These are phyloP conservation scores for Ormia ochracea DNA, from an alignment of 2,888 invertebrate species.

Conservation along the genomic window DNA sequence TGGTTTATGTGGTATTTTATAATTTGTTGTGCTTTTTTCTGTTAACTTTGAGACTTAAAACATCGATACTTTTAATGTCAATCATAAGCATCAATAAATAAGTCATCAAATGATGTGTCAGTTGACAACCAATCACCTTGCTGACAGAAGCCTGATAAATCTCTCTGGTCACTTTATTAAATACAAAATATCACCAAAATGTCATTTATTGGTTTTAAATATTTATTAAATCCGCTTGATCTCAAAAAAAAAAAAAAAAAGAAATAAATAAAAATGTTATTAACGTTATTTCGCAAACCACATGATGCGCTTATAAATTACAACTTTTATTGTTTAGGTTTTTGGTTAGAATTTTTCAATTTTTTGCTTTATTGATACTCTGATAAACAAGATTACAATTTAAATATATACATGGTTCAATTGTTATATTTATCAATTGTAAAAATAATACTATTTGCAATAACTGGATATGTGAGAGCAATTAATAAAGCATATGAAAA, in stretches of 20 bases:
- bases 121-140: slow-evolving; percentile 34
- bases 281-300: slow-evolving; percentile 1
- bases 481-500: too few species aligned
- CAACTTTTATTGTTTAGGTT: not conserved
- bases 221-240: slow-evolving; percentile 37
- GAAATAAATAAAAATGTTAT: slow-evolving; percentile 6
- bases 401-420: not conserved
- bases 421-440: not conserved
- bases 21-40: not conserved
- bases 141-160: slow-evolving; percentile 37
- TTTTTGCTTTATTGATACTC: not conserved
- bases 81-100: slow-evolving; percentile 11
- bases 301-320: slow-evolving; percentile 9
- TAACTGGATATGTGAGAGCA: not conserved
- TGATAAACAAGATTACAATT: not conserved
- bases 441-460: not conserved
- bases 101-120: slow-evolving; percentile 38
- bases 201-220: slow-evolving; percentile 19
- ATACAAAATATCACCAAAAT: not conserved
- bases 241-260: too few species aligned
- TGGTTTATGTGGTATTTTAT: not conserved
- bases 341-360: not conserved
- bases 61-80: not conserved
- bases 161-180: slow-evolving; percentile 34
- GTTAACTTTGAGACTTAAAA: not conserved